These are phyloP conservation scores for Urophycis tenuis DNA, from an alignment of 2,797 vertebrate genomes.

Conservation along the genomic window DNA sequence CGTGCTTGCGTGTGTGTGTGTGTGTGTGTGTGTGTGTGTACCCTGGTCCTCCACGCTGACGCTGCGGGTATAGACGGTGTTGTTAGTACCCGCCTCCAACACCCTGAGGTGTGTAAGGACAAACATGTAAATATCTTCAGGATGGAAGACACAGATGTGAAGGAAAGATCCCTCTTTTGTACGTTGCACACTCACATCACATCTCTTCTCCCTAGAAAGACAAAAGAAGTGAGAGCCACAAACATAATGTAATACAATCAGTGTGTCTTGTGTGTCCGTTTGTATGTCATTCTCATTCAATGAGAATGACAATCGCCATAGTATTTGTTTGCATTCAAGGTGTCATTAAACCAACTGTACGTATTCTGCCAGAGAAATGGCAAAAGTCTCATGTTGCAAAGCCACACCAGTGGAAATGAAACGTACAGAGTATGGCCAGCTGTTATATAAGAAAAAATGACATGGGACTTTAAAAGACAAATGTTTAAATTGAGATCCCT, in stretches of 20 bases:
- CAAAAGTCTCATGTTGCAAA: no score
- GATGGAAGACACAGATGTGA: constrained; percentile 76
- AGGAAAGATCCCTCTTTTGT: constrained; percentile 46
- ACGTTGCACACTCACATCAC: constrained; percentile 61
- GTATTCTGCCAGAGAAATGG: no score
- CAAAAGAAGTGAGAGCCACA: neutral
- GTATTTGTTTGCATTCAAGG: neutral
- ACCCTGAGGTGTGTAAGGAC: constrained; percentile 59
- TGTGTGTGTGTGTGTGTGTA: constrained; percentile 45
- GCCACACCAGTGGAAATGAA: no score
- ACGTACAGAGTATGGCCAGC: no score
- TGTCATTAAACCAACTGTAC: neutral
- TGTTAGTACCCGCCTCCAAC: constrained; percentile 62
- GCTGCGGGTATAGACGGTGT: constrained; percentile 52
- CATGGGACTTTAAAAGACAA: neutral
- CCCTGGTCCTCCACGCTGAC: constrained; percentile 70
- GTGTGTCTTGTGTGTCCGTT: no score
- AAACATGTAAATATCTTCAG: constrained; percentile 63
- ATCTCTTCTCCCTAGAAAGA: constrained; percentile 34
- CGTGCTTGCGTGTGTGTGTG: neutral
- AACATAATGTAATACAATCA: no score
- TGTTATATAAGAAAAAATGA: neutral
- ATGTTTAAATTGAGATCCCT: neutral
- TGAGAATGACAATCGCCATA: neutral
- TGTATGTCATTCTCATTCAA: neutral